phyloP scores from a whole-genome alignment of 2,888 invertebrate species.

The Noctuana brunneofusca region DNA sequence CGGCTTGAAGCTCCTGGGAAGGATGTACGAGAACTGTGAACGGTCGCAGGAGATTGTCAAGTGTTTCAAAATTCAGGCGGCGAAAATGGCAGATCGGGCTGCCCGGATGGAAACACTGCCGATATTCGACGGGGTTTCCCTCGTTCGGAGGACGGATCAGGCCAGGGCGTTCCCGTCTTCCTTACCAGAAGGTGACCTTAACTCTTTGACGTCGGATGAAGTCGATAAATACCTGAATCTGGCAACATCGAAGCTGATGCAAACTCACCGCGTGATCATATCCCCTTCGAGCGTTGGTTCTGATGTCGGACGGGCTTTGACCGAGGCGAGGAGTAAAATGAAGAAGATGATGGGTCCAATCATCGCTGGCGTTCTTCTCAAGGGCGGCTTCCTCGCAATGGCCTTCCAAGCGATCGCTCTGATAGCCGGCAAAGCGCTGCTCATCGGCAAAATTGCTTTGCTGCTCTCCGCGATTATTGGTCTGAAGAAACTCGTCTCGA shows the following conservation, averaged over 20 bases:
- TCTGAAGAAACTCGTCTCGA: constrained; percentile 89
- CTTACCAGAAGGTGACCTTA: constrained; percentile 82
- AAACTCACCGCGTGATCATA: constrained; percentile 83
- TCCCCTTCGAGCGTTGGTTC: constrained; percentile 67
- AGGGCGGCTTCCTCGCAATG: constrained; percentile 88
- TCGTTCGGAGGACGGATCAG: constrained; percentile 76
- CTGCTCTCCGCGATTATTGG: constrained; percentile 90
- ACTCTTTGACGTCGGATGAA: constrained; percentile 83
- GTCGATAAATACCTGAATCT: constrained; percentile 83
- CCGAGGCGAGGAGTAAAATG: constrained; percentile 83
- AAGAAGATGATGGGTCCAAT: constrained; percentile 87
- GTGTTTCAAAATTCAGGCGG: constrained; percentile 88
- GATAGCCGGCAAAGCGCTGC: constrained; percentile 90
- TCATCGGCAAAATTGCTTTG: constrained; percentile 92
- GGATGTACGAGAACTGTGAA: constrained; percentile 85
- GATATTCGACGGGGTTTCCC: constrained; percentile 84
- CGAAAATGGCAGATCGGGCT: constrained; percentile 85
- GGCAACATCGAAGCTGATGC: constrained; percentile 82
- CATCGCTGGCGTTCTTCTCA: constrained; percentile 86
- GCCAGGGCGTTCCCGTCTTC: constrained; percentile 76
- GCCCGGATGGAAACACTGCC: constrained; percentile 84
- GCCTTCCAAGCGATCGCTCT: constrained; percentile 89
- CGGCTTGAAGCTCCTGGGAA: constrained; percentile 76
- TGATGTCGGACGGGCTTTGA: constrained; percentile 73
- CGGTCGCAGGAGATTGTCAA: constrained; percentile 85